These are phyloP conservation scores for Rattus norvegicus DNA, from an alignment of 2,113 vertebrate species.

Conservation along the genomic window DNA sequence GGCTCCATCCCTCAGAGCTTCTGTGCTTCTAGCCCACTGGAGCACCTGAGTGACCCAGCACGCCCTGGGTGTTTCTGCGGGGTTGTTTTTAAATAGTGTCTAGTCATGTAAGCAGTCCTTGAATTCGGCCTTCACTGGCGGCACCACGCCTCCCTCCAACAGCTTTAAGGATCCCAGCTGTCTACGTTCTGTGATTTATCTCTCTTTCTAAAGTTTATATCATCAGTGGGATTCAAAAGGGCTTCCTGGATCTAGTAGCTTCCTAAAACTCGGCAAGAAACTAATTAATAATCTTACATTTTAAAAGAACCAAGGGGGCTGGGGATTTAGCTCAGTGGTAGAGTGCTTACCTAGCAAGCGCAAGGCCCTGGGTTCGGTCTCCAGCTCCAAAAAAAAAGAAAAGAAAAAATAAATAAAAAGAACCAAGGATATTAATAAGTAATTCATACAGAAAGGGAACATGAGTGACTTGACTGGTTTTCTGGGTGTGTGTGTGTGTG, in stretches of 20 bases:
- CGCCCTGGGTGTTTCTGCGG: not conserved
- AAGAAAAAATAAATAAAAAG: not conserved
- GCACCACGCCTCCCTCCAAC: not conserved
- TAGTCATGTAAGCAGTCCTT: not conserved
- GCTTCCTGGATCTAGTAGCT: not conserved
- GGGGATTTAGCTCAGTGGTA: too few species aligned
- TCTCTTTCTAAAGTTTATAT: not conserved
- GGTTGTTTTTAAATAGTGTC: not conserved
- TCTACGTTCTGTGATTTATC: not conserved
- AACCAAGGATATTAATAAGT: not conserved
- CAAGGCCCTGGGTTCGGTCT: too few species aligned
- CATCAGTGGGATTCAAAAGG: not conserved
- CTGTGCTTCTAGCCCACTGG: too few species aligned
- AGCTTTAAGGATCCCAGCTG: not conserved
- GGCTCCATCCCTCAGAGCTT: not conserved
- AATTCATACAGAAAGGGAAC: not conserved
- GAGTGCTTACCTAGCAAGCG: too few species aligned
- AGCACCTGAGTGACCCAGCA: not conserved
- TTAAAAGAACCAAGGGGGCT: not conserved
- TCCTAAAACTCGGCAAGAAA: slow-evolving; percentile 20
- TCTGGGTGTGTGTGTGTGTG: not conserved
- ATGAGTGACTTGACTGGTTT: not conserved
- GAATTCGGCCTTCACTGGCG: too few species aligned
- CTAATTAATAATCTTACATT: not conserved
- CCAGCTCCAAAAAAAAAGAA: too few species aligned